Evolutionary conservation across 1,140 invertebrate species (phyloP).

Genomic region (Rhagoletis zephyria): DNA sequence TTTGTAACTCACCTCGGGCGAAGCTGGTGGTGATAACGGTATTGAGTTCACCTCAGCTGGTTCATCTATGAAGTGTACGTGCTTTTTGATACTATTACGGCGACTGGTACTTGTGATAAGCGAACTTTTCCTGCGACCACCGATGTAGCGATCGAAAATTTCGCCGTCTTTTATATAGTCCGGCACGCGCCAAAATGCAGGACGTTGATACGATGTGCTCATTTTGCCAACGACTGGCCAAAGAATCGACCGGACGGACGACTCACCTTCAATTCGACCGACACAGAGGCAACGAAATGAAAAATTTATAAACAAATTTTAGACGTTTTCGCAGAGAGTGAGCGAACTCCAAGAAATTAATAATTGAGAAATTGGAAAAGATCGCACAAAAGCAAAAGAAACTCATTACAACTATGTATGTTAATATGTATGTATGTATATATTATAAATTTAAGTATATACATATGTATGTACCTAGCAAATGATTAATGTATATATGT

Average conservation of each 20-base stretch:
- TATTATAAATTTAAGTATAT: background rate
- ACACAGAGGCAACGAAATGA: constrained; percentile 38
- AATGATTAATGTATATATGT: too few species aligned
- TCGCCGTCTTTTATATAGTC: constrained; percentile 67
- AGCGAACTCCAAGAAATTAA: background rate
- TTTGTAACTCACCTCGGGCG: background rate
- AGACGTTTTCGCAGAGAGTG: background rate
- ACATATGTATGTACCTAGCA: too few species aligned
- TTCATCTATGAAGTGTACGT: constrained; percentile 68
- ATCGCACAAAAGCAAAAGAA: constrained; percentile 12
- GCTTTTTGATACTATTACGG: constrained; percentile 62
- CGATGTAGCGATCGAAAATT: background rate
- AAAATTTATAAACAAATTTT: constrained; percentile 28
- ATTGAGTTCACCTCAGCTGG: constrained; percentile 53
- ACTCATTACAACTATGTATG: background rate
- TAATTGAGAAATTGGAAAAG: constrained; percentile 46
- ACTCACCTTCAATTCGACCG: background rate
- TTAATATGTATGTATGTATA: background rate
- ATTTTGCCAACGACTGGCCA: constrained; percentile 36
- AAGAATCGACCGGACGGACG: constrained; percentile 1
- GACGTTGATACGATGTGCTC: constrained; percentile 75
- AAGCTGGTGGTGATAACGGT: background rate
- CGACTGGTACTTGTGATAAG: constrained; percentile 58
- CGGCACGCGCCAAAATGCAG: constrained; percentile 78
- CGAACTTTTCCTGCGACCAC: background rate